A percentile compares a stretch with the other conserved stretches of the same genome.
phyloP scores from a whole-genome alignment of 2,113 vertebrate genomes.

The western clawed frog (Xenopus tropicalis) region DNA sequence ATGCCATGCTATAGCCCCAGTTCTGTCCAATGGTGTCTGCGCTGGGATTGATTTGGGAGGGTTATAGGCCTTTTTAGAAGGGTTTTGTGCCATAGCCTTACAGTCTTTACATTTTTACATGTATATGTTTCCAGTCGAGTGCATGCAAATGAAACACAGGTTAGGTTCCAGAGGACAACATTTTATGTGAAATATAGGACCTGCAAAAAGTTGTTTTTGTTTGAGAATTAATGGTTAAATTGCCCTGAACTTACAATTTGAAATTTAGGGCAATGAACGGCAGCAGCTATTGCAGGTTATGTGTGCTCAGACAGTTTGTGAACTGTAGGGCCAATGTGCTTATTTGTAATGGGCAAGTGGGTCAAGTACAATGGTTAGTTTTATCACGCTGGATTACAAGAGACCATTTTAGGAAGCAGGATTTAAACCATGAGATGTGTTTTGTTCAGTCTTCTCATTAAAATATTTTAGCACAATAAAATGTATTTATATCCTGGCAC shows the following conservation, averaged over 20 bases:
- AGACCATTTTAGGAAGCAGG: constrained; percentile 8
- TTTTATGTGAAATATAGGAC: too few relatives aligned
- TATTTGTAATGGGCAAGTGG: constrained; percentile 15
- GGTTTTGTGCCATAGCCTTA: too few relatives aligned
- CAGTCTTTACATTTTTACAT: too few relatives aligned
- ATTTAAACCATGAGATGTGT: constrained; percentile 22
- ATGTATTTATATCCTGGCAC: constrained; percentile 24
- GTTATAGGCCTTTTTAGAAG: too few relatives aligned
- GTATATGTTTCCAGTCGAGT: too few relatives aligned
- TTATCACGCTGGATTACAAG: constrained; percentile 16
- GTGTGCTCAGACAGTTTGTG: constrained; percentile 7
- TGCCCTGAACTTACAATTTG: not conserved
- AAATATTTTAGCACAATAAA: constrained; percentile 22
- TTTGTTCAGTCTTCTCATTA: constrained; percentile 27
- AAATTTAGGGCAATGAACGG: constrained; percentile 14
- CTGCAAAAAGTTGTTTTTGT: too few relatives aligned
- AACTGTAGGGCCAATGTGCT: constrained; percentile 11
- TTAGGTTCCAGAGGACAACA: too few relatives aligned
- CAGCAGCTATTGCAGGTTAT: not conserved
- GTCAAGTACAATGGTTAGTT: constrained; percentile 30
- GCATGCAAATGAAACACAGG: too few relatives aligned
- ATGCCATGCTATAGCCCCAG: too few relatives aligned
- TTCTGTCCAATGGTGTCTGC: too few relatives aligned
- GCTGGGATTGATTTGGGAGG: too few relatives aligned
- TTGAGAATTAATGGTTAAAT: too few relatives aligned